Base-by-base conservation (phyloP, 2,797 vertebrate species). In the Myripristis jacobus region DNA sequence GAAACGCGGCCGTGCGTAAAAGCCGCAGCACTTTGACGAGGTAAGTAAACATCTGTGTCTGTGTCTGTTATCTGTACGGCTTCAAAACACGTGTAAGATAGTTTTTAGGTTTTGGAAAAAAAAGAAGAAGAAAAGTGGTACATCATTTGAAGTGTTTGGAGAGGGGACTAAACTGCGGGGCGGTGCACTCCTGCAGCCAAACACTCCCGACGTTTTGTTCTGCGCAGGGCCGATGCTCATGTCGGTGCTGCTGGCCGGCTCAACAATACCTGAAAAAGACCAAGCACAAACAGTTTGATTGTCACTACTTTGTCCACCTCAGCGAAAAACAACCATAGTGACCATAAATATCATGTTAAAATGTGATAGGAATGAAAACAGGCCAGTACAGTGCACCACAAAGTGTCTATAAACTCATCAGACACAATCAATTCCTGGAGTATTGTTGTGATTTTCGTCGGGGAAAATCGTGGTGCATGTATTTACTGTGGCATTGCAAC, bases 111-210 rank as follows among this genome's bases (percentile, higher is more conserved):
- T 62, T 3, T 22, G n/a, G n/a, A 15, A 61, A 73, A 66, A n/a
- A n/a, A n/a, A n/a, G n/a, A n/a, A n/a, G n/a, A n/a, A n/a, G n/a
- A n/a, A n/a, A 75, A 61, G 66, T 43, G 58, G 22, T 70, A 69
- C 82, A 87, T 87, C 81, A 74, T 51, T 54, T 56, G 19, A 80
- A 84, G 75, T 79, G 75, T 75, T 81, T 65, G 79, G 55, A 70
- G 58, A 59, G 58, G 77, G 67, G 67, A 24, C 51, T 48, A 77
- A 77, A 29, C 29, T 64, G 82, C 36, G 46, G 87, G 84, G 84
- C 83, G 84, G 85, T 75, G 70, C 76, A 59, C 60, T 55, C 38
- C 56, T 75, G 61, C 61, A 61, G 60, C 48, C 57, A 44, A 11
- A 70, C 72, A 22, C 46, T 36, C 55, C 16, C 52, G 2, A 57